Conservation (phyloP, 2,797 vertebrate species). For the Loriculus beryllinus region DNA sequence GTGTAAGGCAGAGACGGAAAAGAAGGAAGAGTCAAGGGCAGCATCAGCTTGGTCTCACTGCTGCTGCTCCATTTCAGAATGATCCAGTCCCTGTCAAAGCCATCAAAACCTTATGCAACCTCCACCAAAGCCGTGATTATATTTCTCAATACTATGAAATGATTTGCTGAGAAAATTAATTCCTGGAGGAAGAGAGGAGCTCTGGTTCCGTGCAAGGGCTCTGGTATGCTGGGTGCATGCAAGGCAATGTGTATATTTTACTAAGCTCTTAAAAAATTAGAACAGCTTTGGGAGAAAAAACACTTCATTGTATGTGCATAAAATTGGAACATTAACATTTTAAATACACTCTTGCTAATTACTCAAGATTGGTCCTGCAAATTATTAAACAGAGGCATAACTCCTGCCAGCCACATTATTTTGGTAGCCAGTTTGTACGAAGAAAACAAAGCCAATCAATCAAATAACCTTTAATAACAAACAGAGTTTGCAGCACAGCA, state of each 20-base stretch:
- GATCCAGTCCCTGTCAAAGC: neutral
- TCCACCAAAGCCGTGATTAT: neutral
- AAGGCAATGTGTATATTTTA: neutral
- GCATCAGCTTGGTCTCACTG: rapidly evolving
- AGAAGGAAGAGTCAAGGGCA: neutral
- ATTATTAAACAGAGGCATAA: conserved; percentile 42
- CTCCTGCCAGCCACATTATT: conserved; percentile 24
- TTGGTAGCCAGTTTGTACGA: conserved; percentile 28
- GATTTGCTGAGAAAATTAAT: conserved; percentile 4
- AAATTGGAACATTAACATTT: conserved; percentile 25
- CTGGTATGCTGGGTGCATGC: neutral
- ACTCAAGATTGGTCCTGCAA: conserved; percentile 21
- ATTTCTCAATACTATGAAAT: neutral
- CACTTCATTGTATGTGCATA: conserved; percentile 12
- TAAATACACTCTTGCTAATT: conserved; percentile 26
- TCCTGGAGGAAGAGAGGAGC: neutral
- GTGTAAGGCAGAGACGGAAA: neutral
- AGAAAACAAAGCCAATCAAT: conserved; percentile 59
- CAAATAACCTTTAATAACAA: conserved; percentile 59
- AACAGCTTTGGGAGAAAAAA: conserved; percentile 23
- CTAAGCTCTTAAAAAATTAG: conserved; percentile 12
- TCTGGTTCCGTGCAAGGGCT: neutral
- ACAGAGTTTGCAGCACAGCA: conserved; percentile 16
- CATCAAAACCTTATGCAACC: neutral
- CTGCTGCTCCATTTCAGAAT: neutral